These are phyloP conservation scores for Neogobius melanostomus DNA, from an alignment of 2,113 vertebrate species.

Conservation along the genomic window DNA sequence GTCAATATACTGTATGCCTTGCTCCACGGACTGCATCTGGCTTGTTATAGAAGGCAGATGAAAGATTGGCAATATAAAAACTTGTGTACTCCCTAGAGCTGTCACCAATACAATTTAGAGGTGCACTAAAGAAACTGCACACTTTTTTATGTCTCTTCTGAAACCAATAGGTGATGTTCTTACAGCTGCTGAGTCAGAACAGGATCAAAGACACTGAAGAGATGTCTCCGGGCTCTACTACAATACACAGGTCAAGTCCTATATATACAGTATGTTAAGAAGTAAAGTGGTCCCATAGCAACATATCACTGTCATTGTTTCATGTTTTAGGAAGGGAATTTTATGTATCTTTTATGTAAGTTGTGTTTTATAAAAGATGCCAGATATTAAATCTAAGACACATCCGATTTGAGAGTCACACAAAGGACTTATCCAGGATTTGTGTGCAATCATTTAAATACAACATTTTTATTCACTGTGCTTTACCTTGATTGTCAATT, in stretches of 20 bases:
- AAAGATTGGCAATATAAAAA: slow-evolving; percentile 58
- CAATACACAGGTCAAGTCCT: not conserved
- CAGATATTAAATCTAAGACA: too few relatives aligned
- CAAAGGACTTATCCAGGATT: too few relatives aligned
- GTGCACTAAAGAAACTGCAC: not conserved
- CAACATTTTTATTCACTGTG: too few relatives aligned
- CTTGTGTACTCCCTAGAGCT: slow-evolving; percentile 5
- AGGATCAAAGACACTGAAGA: not conserved
- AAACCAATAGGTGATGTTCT: slow-evolving; percentile 11
- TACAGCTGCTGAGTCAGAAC: slow-evolving; percentile 2
- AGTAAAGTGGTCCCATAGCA: not conserved
- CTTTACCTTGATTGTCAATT: too few relatives aligned
- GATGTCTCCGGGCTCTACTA: not conserved
- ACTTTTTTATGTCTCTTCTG: slow-evolving; percentile 4
- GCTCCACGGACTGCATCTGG: slow-evolving; percentile 43
- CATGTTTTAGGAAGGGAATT: not conserved
- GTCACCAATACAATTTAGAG: not conserved
- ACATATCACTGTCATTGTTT: not conserved
- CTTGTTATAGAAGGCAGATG: slow-evolving; percentile 58
- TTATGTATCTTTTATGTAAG: not conserved
- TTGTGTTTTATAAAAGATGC: not conserved
- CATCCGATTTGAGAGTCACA: too few relatives aligned
- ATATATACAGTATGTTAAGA: not conserved
- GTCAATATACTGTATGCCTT: slow-evolving; percentile 14
- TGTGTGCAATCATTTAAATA: too few relatives aligned